Percentiles rank a stretch among this genome's conserved stretches.
Conservation (phyloP, 2,113 vertebrate species). For the Garra rufa region DNA sequence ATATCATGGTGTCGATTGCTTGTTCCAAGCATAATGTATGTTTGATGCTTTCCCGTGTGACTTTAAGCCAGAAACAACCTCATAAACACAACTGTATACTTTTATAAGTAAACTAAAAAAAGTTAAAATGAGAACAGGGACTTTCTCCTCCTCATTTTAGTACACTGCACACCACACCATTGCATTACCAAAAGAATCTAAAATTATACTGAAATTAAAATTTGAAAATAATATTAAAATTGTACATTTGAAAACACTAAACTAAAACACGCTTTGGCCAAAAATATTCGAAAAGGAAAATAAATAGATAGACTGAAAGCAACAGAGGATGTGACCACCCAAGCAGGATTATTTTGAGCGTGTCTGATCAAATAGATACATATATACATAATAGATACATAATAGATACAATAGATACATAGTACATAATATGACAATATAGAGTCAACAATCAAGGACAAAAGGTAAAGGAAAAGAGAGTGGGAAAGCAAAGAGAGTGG, state of each 20-base stretch:
- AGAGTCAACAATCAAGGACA: conserved; percentile 26
- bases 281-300: conserved; percentile 34
- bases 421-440: not conserved
- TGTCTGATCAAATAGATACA: not conserved
- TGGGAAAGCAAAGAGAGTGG: conserved; percentile 12
- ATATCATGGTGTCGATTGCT: too few species aligned
- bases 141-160: not conserved
- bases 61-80: too few species aligned
- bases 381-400: too few species aligned
- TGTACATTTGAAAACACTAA: not conserved
- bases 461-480: not conserved
- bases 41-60: too few species aligned
- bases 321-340: conserved; percentile 47
- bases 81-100: not conserved
- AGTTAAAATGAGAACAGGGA: not conserved
- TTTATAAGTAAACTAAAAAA: too few species aligned
- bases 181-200: not conserved
- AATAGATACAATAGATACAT: too few species aligned
- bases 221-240: not conserved
- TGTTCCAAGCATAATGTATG: too few species aligned
- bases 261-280: not conserved
- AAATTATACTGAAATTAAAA: not conserved
- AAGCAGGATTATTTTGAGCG: not conserved
- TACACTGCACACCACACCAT: not conserved
- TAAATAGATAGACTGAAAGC: conserved; percentile 48